These are phyloP conservation scores for Acanthococcus lagerstroemiae DNA, from an alignment of 2,888 invertebrate species.

Conservation along the genomic window DNA sequence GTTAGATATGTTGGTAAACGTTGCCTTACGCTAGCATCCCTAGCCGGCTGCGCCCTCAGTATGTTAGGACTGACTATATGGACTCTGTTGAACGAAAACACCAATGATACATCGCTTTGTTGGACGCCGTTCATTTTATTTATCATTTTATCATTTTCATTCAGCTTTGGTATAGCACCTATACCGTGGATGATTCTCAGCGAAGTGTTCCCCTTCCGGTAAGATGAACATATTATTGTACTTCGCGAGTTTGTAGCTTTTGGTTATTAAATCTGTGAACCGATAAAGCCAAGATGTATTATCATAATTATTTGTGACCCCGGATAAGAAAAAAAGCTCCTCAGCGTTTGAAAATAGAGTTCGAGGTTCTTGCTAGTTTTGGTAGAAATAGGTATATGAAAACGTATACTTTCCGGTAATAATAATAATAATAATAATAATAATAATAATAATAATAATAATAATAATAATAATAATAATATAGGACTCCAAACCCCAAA, in stretches of 20 bases:
- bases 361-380: too few relatives aligned
- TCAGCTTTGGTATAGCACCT: constrained; percentile 42
- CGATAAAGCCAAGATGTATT: too few relatives aligned
- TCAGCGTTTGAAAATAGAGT: too few relatives aligned
- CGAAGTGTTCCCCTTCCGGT: constrained; percentile 51
- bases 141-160: constrained; percentile 43
- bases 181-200: constrained; percentile 51
- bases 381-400: too few relatives aligned
- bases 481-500: too few relatives aligned
- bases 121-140: constrained; percentile 44
- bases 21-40: constrained; percentile 44
- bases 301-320: too few relatives aligned
- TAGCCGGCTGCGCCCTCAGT: constrained; percentile 43
- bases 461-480: too few relatives aligned
- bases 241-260: neutral
- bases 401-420: too few relatives aligned
- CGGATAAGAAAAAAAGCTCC: too few relatives aligned
- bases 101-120: constrained; percentile 39
- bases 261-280: neutral
- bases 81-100: constrained; percentile 38
- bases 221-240: too few relatives aligned
- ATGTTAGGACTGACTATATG: constrained; percentile 19
- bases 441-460: too few relatives aligned
- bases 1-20: constrained; percentile 47
- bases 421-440: too few relatives aligned